Percentiles rank a stretch among this genome's conserved stretches.
Conservation (phyloP, 2,113 vertebrate genomes). For the Ginglymostoma cirratum region DNA sequence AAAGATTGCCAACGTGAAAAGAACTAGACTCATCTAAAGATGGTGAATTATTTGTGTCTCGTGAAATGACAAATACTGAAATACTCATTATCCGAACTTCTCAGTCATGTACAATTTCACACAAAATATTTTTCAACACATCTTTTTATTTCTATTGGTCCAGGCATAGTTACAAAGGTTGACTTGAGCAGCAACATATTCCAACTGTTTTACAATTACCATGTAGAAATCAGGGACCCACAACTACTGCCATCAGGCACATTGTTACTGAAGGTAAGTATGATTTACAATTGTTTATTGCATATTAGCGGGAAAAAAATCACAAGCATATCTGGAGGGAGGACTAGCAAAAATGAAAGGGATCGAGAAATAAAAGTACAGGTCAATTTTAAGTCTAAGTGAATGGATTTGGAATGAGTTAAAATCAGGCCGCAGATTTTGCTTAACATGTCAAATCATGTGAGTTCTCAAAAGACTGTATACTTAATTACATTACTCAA, state of each 20-base stretch:
- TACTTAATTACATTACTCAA: not conserved
- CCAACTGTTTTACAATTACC: slow-evolving; percentile 42
- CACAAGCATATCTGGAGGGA: too few species aligned
- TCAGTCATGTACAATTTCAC: not conserved
- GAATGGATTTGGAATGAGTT: not conserved
- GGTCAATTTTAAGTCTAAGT: not conserved
- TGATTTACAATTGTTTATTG: not conserved
- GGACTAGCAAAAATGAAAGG: not conserved
- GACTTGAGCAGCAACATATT: slow-evolving; percentile 47
- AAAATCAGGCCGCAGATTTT: not conserved
- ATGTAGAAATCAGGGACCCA: slow-evolving; percentile 39
- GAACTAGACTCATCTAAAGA: not conserved
- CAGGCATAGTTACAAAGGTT: slow-evolving; percentile 43
- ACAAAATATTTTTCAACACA: not conserved
- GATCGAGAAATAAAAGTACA: not conserved
- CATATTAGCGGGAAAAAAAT: not conserved
- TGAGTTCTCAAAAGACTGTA: not conserved
- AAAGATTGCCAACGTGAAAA: not conserved
- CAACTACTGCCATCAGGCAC: slow-evolving; percentile 42
- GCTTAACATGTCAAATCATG: not conserved
- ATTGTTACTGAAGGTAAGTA: slow-evolving; percentile 45
- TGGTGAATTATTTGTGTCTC: not conserved
- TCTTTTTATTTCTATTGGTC: slow-evolving; percentile 40
- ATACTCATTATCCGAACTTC: not conserved
- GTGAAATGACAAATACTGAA: not conserved